Evolutionary conservation across 2,888 invertebrate genomes (phyloP).

Genomic region (Parelbella ahira): DNA sequence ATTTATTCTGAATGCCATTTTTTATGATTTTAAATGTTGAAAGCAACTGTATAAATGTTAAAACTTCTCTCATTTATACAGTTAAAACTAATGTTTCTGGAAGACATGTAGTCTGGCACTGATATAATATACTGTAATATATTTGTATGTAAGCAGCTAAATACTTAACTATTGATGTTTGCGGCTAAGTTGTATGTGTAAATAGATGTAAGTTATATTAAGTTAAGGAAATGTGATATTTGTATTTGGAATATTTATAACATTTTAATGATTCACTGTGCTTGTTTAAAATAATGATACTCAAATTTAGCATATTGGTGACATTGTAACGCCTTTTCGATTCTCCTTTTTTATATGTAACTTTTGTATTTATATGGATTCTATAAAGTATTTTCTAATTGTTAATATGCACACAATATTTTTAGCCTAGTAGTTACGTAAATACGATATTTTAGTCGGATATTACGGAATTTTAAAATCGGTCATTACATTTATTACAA

Average conservation of each 20-base stretch:
- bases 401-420: slow-evolving; percentile 17
- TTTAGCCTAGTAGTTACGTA: slow-evolving; percentile 4
- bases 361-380: slow-evolving; percentile 22
- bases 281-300: slow-evolving; percentile 18
- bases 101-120: slow-evolving; percentile 45
- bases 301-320: slow-evolving; percentile 11
- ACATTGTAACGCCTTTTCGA: slow-evolving; percentile 13
- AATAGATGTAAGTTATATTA: slow-evolving; percentile 58
- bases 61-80: slow-evolving; percentile 3
- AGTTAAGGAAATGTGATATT: slow-evolving; percentile 78
- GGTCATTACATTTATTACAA: too few species aligned
- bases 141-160: slow-evolving; percentile 49
- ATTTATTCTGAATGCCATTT: slow-evolving; percentile 51
- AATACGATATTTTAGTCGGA: neutral
- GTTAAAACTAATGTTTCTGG: slow-evolving; percentile 16
- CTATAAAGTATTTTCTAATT: slow-evolving; percentile 12
- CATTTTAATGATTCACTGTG: slow-evolving; percentile 33
- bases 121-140: slow-evolving; percentile 54
- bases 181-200: slow-evolving; percentile 69
- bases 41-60: slow-evolving; percentile 2
- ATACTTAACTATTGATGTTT: slow-evolving; percentile 70
- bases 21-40: slow-evolving; percentile 33
- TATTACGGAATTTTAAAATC: too few species aligned
- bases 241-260: slow-evolving; percentile 79
- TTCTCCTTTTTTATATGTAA: slow-evolving; percentile 20